Conservation (phyloP, 2,113 vertebrate genomes). For the Azemiops feae region DNA sequence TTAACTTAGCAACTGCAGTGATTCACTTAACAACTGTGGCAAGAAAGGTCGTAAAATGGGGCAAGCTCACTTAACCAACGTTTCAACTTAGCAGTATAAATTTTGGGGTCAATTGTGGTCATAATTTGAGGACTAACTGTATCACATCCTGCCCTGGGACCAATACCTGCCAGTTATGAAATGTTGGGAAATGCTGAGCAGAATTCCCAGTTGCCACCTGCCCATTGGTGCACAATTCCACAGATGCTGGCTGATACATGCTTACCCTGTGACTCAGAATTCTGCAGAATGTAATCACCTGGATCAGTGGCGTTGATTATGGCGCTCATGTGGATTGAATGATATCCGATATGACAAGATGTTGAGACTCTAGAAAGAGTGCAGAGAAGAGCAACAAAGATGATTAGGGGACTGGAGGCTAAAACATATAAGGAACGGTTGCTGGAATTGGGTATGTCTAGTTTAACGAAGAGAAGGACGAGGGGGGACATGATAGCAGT, state of each 20-base stretch:
- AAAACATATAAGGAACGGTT: too few relatives aligned
- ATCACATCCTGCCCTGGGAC: background rate
- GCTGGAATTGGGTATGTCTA: too few relatives aligned
- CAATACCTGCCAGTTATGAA: background rate
- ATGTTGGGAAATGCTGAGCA: background rate
- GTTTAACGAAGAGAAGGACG: too few relatives aligned
- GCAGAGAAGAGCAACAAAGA: too few relatives aligned
- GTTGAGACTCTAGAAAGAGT: too few relatives aligned
- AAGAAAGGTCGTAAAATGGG: background rate
- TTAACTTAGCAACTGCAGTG: background rate
- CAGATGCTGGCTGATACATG: background rate
- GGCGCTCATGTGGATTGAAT: background rate
- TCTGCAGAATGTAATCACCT: background rate
- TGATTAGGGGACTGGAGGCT: too few relatives aligned
- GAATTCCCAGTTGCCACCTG: background rate
- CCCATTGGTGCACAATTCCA: background rate
- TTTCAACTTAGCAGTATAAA: background rate
- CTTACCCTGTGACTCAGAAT: background rate
- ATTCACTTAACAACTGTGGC: background rate
- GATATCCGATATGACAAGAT: background rate
- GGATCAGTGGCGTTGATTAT: background rate
- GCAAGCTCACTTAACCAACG: background rate
- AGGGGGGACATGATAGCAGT: too few relatives aligned
- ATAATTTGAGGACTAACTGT: background rate
- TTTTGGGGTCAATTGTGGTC: background rate